A percentile compares a stretch with the other conserved stretches of the same genome.
Evolutionary conservation across 2,888 invertebrate species (phyloP).

Genomic region (Dorcus hopei): DNA sequence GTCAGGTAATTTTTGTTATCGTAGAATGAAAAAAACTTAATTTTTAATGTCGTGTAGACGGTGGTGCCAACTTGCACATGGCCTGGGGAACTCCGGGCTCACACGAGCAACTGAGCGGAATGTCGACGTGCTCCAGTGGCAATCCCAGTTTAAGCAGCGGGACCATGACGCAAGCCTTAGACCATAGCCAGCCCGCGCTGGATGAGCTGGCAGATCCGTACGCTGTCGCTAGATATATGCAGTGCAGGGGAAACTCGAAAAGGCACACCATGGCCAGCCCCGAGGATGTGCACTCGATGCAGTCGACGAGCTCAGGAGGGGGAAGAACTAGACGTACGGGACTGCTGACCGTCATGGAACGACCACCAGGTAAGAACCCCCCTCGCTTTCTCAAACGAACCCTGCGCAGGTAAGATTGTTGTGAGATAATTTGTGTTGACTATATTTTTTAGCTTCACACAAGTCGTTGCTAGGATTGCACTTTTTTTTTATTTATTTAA

Average conservation of each 20-base stretch:
- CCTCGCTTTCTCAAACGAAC: slow-evolving; percentile 21
- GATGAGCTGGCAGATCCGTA: slow-evolving; percentile 54
- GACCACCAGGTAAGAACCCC: slow-evolving; percentile 71
- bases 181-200: slow-evolving; percentile 43
- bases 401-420: slow-evolving; percentile 11
- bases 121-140: slow-evolving; percentile 52
- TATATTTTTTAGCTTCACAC: neutral
- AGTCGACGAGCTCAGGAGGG: slow-evolving; percentile 36
- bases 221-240: slow-evolving; percentile 66
- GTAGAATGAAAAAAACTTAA: neutral
- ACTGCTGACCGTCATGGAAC: slow-evolving; percentile 79
- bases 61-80: slow-evolving; percentile 87
- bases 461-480: slow-evolving; percentile 16
- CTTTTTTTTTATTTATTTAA: slow-evolving; percentile 25
- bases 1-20: slow-evolving; percentile 51
- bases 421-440: neutral
- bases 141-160: slow-evolving; percentile 51
- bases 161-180: slow-evolving; percentile 50
- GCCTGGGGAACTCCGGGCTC: slow-evolving; percentile 52
- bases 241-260: slow-evolving; percentile 70
- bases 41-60: slow-evolving; percentile 57
- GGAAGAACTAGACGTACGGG: slow-evolving; percentile 66
- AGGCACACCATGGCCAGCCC: slow-evolving; percentile 77
- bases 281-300: slow-evolving; percentile 60
- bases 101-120: slow-evolving; percentile 51